Evolutionary conservation across 1,140 invertebrate genomes (phyloP).

Genomic region (Ooceraea biroi): DNA sequence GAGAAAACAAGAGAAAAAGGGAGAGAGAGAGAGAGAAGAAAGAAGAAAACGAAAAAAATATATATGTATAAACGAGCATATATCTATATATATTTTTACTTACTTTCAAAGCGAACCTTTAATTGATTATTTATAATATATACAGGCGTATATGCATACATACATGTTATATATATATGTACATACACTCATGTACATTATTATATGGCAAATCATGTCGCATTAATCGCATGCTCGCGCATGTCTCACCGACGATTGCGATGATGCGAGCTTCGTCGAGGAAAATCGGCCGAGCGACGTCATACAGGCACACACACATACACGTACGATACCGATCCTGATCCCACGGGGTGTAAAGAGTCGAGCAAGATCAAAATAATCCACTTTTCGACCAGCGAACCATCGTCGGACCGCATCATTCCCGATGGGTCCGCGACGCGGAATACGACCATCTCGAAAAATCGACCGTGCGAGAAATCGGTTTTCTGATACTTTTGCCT

Average conservation of each 20-base stretch:
- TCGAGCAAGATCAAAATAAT: constrained; percentile 9
- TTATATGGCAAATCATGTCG: constrained; percentile 47
- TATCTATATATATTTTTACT: constrained; percentile 80
- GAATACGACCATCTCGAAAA: neutral
- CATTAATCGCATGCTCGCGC: neutral
- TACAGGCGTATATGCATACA: constrained; percentile 64
- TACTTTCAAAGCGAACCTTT: constrained; percentile 79
- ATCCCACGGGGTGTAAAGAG: constrained; percentile 20
- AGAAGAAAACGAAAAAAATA: constrained; percentile 71
- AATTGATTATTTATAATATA: constrained; percentile 77
- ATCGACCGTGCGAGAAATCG: constrained; percentile 11
- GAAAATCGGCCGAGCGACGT: neutral
- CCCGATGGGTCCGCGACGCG: neutral
- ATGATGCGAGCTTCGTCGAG: neutral
- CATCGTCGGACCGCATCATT: neutral
- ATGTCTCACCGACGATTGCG: constrained; percentile 19
- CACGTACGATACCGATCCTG: neutral
- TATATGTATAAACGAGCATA: constrained; percentile 72
- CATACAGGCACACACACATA: constrained; percentile 11
- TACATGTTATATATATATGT: too few species aligned
- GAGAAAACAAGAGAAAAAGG: constrained; percentile 50
- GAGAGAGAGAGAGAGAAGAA: constrained; percentile 58
- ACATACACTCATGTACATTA: constrained; percentile 63
- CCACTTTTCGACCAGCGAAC: neutral
- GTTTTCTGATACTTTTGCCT: constrained; percentile 35